Base-by-base conservation (phyloP, 1,140 invertebrate genomes). In the Amyelois transitella region DNA sequence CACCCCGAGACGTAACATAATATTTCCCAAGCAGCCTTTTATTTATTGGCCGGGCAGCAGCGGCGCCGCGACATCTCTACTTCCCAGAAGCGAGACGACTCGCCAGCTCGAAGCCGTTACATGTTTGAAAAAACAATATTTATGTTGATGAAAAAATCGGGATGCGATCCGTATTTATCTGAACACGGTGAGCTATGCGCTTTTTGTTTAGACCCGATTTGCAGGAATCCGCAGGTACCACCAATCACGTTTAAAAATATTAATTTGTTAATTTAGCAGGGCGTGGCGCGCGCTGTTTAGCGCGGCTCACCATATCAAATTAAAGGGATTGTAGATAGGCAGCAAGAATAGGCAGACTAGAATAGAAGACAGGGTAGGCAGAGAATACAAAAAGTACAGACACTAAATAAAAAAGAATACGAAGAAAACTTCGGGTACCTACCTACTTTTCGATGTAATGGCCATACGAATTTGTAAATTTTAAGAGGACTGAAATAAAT, bases 21-120 rank as follows among this genome's bases (percentile, higher is more conserved):
- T 88, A 88, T 88, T 87, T 85, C 78, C 82, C 77, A 78, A 80
- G 77, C 74, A 84, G 77, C 67, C 77, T 82, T 84, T 84, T 87
- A 88, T 85, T 86, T 88, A 88, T 86, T 82, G 78, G 78, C 67
- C 55, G 72, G 69, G 62, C 63, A 62, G 55, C 54, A 43, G 61
- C 74, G 82, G 81, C 81, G 82, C 85, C 85, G 82, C 74, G 76
- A 84, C 84, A 81, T 66, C 72, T 69, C 69, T 63, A 69, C 76
- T 86, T 86, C 82, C 71, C 72, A 85, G 85, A 86, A 87, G 52
- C 58, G 75, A 69, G 64, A 69, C 69, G 72, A 75, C 71, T 77
- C 77, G 84, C 77, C 83, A 75, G 75, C 78, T 68, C 72, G 62
- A 72, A 79, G 79, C 82, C 81, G 84, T 88, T 88, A 85, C 78